Evolutionary conservation across 2,888 invertebrate genomes (phyloP), one percentile per base, ranked within the genome.

Genomic region (Mylabris sibirica): DNA sequence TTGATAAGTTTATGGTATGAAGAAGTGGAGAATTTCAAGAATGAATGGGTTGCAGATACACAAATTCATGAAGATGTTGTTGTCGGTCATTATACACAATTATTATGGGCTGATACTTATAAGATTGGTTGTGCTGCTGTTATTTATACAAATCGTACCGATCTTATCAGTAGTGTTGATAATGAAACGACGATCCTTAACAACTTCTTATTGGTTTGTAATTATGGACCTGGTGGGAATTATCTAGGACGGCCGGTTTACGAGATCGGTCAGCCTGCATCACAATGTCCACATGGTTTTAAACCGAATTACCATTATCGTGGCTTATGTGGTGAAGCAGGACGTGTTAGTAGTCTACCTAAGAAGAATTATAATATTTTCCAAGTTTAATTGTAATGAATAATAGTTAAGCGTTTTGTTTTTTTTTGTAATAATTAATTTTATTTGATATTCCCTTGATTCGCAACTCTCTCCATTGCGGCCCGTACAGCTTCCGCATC

Each of bases 361-460:
- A 64, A 34, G 20, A 30, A 30, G 26, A 35, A 30, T 30, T 34
- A 49, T 9, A 59, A 64, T 35, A 64, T 64, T 30, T 64, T 64
- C 20, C n/a, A 64, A 24, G 57, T 24, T 57, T 57, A n/a, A 57
- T 26, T 20, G 8, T 49, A 6, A 17, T 44, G 0, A 41, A 41
- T 14, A 4, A 4, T 35, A 35, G 8, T n/a, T 14, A n/a, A 41
- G 14, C n/a, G n/a, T n/a, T n/a, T n/a, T n/a, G n/a, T n/a, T n/a
- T n/a, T n/a, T n/a, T 41, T 41, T 14, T 14, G 0, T 14, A 2
- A 2, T 41, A 41, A 24, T 12, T 24, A 8, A 22, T 24, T 24
- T 57, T 12, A 14, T 57, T 89, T 89, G 70, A 87, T 87, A 83
- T 90, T 89, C 67, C 87, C 89, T 81, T 90, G 90, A 26, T 88